These are phyloP conservation scores for Echinarachnius parma DNA, from an alignment of 53 echinoderm and acorn worm genomes.

Conservation along the genomic window DNA sequence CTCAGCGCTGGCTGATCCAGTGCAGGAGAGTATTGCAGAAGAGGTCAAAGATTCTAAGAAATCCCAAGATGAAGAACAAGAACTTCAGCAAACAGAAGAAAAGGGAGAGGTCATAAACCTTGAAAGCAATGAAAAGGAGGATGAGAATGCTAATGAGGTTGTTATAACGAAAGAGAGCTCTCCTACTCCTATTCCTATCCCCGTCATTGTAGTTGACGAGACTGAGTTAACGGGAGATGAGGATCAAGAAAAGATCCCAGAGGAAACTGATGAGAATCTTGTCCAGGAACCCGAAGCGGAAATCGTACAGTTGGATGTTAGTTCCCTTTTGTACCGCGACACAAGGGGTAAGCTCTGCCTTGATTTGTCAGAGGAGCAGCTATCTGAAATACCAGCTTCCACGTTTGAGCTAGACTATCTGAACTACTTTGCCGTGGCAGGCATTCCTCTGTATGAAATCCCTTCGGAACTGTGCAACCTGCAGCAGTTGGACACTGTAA, in stretches of 20 bases:
- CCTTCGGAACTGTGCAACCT: conserved; percentile 1
- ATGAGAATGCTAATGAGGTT: conserved; percentile 16
- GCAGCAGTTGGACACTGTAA: conserved; percentile 21
- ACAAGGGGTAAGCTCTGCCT: conserved; percentile 13
- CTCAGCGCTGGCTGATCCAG: background rate
- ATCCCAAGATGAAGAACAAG: conserved; percentile 9
- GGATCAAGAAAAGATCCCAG: background rate
- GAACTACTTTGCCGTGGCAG: conserved; percentile 20
- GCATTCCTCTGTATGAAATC: conserved; percentile 6
- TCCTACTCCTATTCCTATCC: background rate
- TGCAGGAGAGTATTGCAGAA: background rate
- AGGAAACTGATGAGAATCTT: background rate
- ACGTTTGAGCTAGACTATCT: conserved; percentile 8
- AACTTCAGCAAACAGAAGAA: background rate
- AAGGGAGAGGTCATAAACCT: background rate
- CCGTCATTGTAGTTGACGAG: background rate
- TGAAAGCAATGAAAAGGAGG: background rate
- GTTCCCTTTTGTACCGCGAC: conserved; percentile 1
- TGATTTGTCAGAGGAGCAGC: conserved; percentile 31
- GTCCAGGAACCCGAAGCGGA: background rate
- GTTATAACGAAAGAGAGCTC: background rate
- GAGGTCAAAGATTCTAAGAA: background rate
- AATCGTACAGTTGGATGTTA: background rate
- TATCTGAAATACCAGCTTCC: background rate
- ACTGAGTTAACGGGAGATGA: conserved; percentile 10